Evolutionary conservation across 2,888 invertebrate genomes (phyloP), one percentile per base, ranked within the genome.

Genomic region (Halocaridina rubra): DNA sequence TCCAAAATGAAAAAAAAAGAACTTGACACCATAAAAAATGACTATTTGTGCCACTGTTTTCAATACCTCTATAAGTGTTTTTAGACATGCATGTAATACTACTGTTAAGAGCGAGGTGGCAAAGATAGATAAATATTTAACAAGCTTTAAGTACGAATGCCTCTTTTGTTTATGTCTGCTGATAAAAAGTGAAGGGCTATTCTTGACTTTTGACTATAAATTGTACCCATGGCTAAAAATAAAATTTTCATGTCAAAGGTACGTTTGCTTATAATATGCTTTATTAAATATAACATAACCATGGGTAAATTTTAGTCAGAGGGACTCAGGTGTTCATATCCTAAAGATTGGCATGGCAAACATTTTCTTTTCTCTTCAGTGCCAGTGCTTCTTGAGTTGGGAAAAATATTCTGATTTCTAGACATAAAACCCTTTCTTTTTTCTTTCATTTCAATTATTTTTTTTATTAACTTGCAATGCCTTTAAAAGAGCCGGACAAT

Each of bases 71-170:
- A n/a, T 74, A 19, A 69, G 22, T 22, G 33, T 33, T 46, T 67
- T 29, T 64, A 33, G 4, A 46, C 24, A 39, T 33, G 69, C 13
- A 24, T 33, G 39, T 39, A 16, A 29, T 29, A 30, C 53, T 64
- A 19, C 30, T 39, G 19, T 74, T 33, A 39, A n/a, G 33, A 32
- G 19, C 32, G 32, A 19, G 16, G 74, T 39, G 22, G 32, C 13
- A 22, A 39, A 74, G 74, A 39, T n/a, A n/a, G 33, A 53, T n/a
- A 30, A 79, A 71, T 19, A 67, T 75, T 67, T 19, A 24, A 29
- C 69, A 76, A 84, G 82, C 82, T 84, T 84, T 84, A 84, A 84
- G 82, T 84, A 53, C 78, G 82, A 72, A 78, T 78, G 78, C 29
- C 39, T 67, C 30, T 67, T 29, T 29, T 67, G 2, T 67, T 67